phyloP scores from a whole-genome alignment of 2,797 vertebrate genomes.

The Sus cebifrons region DNA sequence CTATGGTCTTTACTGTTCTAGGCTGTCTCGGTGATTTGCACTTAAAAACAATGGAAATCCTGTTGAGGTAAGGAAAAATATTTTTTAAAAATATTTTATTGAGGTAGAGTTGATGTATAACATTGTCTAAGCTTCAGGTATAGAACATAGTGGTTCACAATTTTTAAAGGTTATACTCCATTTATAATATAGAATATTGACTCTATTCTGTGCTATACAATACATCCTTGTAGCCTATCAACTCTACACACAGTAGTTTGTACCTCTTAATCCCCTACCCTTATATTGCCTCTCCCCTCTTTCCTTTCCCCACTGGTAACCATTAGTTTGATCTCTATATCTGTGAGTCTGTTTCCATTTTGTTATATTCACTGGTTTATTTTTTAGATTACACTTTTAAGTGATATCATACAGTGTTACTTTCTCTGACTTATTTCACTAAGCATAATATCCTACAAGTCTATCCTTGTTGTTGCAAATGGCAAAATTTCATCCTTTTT shows the following conservation, averaged over 20 bases:
- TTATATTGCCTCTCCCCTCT: neutral
- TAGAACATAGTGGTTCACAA: neutral
- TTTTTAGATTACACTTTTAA: neutral
- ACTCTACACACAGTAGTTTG: neutral
- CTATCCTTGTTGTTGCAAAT: neutral
- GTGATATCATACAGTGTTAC: neutral
- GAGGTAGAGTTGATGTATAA: neutral
- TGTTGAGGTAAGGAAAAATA: neutral
- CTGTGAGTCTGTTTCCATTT: neutral
- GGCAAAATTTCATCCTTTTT: neutral
- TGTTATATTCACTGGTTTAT: neutral
- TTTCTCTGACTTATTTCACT: neutral
- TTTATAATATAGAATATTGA: neutral
- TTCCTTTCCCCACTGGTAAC: neutral
- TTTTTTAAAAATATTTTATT: rapidly evolving
- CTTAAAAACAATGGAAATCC: slow-evolving; percentile 31
- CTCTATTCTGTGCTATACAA: neutral
- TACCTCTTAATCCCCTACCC: neutral
- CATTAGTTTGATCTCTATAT: neutral
- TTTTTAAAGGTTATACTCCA: neutral
- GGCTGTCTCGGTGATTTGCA: neutral
- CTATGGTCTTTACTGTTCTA: neutral
- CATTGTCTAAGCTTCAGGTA: neutral
- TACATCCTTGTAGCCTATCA: neutral
- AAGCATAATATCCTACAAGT: neutral